These are phyloP conservation scores for Xenops minutus DNA, from an alignment of 2,797 vertebrate species.

Conservation along the genomic window DNA sequence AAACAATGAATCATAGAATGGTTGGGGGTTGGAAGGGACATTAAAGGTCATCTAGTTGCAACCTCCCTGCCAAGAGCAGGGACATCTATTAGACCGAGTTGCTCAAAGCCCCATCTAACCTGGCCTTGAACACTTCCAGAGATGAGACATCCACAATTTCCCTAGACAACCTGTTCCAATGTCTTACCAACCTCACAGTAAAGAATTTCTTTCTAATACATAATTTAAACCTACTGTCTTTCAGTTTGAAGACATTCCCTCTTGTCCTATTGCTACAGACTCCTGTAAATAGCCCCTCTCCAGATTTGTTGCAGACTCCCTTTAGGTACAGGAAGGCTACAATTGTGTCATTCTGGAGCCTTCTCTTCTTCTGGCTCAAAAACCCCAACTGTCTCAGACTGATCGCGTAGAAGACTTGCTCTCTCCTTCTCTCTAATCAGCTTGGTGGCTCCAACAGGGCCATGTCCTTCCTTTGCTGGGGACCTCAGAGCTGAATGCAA, in stretches of 20 bases:
- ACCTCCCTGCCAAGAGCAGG: too few relatives aligned
- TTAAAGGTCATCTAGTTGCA: background rate
- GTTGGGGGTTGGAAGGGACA: background rate
- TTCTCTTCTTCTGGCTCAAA: background rate
- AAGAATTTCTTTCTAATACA: background rate
- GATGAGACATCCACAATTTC: background rate
- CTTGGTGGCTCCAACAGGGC: background rate
- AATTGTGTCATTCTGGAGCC: background rate
- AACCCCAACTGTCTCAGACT: background rate
- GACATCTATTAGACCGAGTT: background rate
- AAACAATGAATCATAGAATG: background rate
- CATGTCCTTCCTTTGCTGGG: background rate
- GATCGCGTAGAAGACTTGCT: background rate
- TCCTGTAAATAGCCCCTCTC: background rate
- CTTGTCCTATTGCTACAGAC: background rate
- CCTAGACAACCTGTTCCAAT: background rate
- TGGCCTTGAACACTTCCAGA: background rate
- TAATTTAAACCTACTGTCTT: background rate
- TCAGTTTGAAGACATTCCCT: background rate
- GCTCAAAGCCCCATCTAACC: background rate
- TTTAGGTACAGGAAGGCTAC: background rate
- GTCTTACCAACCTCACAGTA: background rate
- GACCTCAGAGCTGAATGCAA: background rate
- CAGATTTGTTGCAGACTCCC: background rate
- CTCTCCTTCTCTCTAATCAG: background rate